A percentile compares a stretch with the other conserved stretches of the same genome.
Evolutionary conservation across 2,797 vertebrate species (phyloP).

Genomic region (Epinephelus awoara): DNA sequence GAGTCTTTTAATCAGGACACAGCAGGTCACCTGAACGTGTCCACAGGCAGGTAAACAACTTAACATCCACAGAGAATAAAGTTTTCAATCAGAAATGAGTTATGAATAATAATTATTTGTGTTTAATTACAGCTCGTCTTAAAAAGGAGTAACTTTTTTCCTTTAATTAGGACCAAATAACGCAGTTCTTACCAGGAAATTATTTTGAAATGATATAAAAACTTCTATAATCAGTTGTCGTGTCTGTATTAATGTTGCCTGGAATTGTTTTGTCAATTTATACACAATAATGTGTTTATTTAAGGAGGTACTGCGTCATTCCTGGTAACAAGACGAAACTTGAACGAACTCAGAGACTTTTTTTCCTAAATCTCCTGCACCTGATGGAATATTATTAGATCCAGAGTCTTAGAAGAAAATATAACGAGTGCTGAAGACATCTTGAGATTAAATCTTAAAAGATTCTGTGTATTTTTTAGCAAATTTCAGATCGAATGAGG

Average conservation of each 20-base stretch:
- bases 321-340: too few relatives aligned
- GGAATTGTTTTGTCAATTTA: too few relatives aligned
- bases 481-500: too few relatives aligned
- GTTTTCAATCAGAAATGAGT: neutral
- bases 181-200: neutral
- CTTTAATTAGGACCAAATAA: neutral
- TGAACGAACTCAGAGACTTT: neutral
- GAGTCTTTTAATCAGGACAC: constrained; percentile 22
- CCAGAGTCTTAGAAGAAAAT: too few relatives aligned
- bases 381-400: neutral
- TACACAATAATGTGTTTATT: neutral
- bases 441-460: neutral
- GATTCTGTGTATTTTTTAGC: neutral
- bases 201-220: neutral
- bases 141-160: neutral
- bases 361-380: neutral
- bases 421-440: neutral
- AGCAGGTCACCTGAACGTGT: neutral
- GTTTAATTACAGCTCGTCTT: neutral
- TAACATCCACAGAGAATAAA: neutral
- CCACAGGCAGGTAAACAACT: neutral
- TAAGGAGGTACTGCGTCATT: neutral
- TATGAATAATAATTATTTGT: neutral
- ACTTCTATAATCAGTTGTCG: too few relatives aligned
- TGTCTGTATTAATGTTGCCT: neutral